Base-by-base conservation (phyloP, 2,888 invertebrate genomes). In the Ormyrus rosae region DNA sequence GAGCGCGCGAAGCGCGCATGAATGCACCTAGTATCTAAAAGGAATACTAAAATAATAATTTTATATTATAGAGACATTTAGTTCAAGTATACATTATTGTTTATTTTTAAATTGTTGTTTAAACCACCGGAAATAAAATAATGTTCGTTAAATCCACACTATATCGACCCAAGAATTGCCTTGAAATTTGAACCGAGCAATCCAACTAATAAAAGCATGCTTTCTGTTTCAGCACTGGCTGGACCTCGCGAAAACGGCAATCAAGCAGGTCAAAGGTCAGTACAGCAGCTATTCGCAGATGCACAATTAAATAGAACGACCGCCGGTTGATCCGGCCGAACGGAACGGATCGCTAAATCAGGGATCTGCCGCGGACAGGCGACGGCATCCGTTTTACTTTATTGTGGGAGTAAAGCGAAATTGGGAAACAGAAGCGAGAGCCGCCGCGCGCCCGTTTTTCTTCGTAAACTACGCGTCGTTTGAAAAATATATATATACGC, bases 191-290 rank as follows among this genome's bases (percentile, higher is more conserved):
- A 19, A 19, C 19, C 19, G 19, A 19, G 2, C 19, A 19, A 19
- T 19, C 19, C 19, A 19, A 19, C 19, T 67, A 67, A 75, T 53
- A 3, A 51, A 34, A 72, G n/a, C 4, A 61, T 8, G 34, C 10
- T 72, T 76, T 81, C 51, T 81, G 84, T 89, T 94, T 94, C 92
- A 98, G 98, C 97, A 97, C 92, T 98, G 98, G 98, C 92, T 98
- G 88, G 98, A 98, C 92, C 92, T 97, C 91, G 96, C 96, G 81
- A 97, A 97, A 92, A 94, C 96, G 85, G 95, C 97, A 90, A 92
- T 96, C 85, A 98, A 97, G 91, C 97, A 98, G 94, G 96, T 97
- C 55, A 97, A 96, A 95, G 96, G 97, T 96, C 82, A 75, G 89
- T 72, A 73, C 61, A 4, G 61, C 69, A 13, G 50, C 69, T 67